Conservation (phyloP, 1,140 invertebrate genomes). For the Rhynchophorus ferrugineus region DNA sequence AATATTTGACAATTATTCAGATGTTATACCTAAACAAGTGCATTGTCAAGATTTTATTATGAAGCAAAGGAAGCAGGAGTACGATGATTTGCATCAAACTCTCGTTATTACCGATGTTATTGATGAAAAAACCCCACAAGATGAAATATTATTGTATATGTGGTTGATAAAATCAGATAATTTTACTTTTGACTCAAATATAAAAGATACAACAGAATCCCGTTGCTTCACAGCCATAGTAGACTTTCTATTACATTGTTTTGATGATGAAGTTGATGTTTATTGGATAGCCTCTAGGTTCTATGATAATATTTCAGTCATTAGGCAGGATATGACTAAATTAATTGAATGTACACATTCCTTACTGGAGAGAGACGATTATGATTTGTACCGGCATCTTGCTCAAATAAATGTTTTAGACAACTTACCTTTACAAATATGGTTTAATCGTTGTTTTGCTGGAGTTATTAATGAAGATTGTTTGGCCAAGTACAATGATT, state of each 20-base stretch:
- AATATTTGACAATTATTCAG: slow-evolving; percentile 39
- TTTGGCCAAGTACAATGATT: slow-evolving; percentile 57
- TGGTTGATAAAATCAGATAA: slow-evolving; percentile 63
- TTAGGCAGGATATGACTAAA: slow-evolving; percentile 55
- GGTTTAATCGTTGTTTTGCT: slow-evolving; percentile 76
- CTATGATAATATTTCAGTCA: slow-evolving; percentile 56
- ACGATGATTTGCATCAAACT: slow-evolving; percentile 63
- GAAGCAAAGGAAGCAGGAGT: slow-evolving; percentile 63
- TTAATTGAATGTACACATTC: slow-evolving; percentile 56
- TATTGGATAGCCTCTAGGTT: slow-evolving; percentile 74
- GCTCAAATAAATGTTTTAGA: slow-evolving; percentile 49
- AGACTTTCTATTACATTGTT: slow-evolving; percentile 48
- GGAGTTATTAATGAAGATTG: slow-evolving; percentile 67
- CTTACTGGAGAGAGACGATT: slow-evolving; percentile 65
- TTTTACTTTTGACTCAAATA: slow-evolving; percentile 48
- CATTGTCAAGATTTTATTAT: slow-evolving; percentile 67
- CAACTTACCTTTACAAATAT: slow-evolving; percentile 56
- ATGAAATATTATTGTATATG: slow-evolving; percentile 63
- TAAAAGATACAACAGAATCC: slow-evolving; percentile 44
- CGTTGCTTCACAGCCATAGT: slow-evolving; percentile 42
- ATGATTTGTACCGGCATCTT: slow-evolving; percentile 55
- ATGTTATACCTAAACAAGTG: slow-evolving; percentile 64
- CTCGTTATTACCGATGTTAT: slow-evolving; percentile 57
- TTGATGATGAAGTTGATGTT: slow-evolving; percentile 62
- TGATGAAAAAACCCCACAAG: slow-evolving; percentile 48